phyloP scores from a whole-genome alignment of 2,113 vertebrate species.

The Nibea albiflora region DNA sequence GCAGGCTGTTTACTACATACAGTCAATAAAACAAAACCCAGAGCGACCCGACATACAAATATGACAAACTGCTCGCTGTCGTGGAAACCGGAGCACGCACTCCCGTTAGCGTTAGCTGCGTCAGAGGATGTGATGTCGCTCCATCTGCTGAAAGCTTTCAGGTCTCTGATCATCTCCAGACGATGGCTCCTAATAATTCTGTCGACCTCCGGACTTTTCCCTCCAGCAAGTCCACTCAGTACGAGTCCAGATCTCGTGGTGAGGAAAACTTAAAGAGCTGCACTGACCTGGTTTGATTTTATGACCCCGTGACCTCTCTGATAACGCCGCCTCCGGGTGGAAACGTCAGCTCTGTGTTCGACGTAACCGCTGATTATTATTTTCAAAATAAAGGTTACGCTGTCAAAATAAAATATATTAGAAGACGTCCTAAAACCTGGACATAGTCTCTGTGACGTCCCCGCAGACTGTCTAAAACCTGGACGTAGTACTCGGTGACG shows the following conservation, averaged over 20 bases:
- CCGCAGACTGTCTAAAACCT: too few species aligned
- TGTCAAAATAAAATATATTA: not conserved
- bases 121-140: not conserved
- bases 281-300: too few species aligned
- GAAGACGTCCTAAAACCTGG: too few species aligned
- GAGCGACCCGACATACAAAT: not conserved
- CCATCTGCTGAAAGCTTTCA: not conserved
- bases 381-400: not conserved
- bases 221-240: not conserved
- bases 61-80: not conserved
- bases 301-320: not conserved
- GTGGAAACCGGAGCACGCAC: not conserved
- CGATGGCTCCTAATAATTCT: too few species aligned
- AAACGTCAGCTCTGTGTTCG: not conserved
- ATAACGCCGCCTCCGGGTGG: too few species aligned
- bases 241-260: too few species aligned
- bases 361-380: too few species aligned
- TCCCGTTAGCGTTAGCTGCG: not conserved
- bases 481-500: not conserved
- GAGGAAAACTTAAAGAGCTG: too few species aligned
- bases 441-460: too few species aligned
- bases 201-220: not conserved
- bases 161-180: not conserved
- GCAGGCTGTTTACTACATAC: slow-evolving; percentile 38
- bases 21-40: slow-evolving; percentile 12